A percentile compares a stretch with the other conserved stretches of the same genome.
phyloP scores from a whole-genome alignment of 2,888 invertebrate genomes.

The Chromoteleia sp. region DNA sequence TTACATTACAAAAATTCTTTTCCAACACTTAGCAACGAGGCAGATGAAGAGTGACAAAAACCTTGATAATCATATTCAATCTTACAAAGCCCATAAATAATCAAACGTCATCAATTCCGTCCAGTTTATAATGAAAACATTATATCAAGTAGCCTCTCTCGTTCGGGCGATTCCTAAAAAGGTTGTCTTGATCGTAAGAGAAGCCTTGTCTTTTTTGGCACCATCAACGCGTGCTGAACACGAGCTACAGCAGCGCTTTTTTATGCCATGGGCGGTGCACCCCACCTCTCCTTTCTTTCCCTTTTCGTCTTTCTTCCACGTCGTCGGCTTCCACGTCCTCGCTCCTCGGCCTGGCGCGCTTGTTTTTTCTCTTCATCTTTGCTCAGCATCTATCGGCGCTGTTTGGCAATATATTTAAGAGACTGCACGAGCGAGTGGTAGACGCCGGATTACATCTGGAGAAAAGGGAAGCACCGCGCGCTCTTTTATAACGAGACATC shows the following conservation, averaged over 20 bases:
- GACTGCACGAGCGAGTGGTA: conserved; percentile 54
- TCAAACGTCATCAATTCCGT: conserved; percentile 54
- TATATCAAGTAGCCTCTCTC: conserved; percentile 24
- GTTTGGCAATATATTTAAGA: conserved; percentile 62
- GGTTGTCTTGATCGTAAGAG: conserved; percentile 45
- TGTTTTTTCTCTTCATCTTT: conserved; percentile 39
- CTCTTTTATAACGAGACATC: conserved; percentile 38
- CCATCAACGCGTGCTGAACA: conserved; percentile 78
- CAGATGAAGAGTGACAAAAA: conserved; percentile 18
- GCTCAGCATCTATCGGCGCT: conserved; percentile 49
- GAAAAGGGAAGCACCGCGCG: conserved; percentile 37
- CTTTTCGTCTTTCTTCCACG: not conserved
- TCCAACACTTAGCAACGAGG: conserved; percentile 3
- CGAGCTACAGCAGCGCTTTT: conserved; percentile 74
- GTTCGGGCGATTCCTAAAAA: conserved; percentile 29
- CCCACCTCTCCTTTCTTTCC: not conserved
- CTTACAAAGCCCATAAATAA: conserved; percentile 43
- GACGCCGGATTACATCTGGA: conserved; percentile 55
- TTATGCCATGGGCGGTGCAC: conserved; percentile 50
- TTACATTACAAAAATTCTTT: conserved; percentile 10
- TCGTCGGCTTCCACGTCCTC: conserved; percentile 20
- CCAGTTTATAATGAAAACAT: conserved; percentile 58
- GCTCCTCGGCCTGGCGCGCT: not conserved
- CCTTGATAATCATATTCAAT: conserved; percentile 46
- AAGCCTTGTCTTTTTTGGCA: conserved; percentile 62